Evolutionary conservation across 2,888 invertebrate genomes (phyloP), one percentile per base, ranked within the genome.

Genomic region (Candidula unifasciata): DNA sequence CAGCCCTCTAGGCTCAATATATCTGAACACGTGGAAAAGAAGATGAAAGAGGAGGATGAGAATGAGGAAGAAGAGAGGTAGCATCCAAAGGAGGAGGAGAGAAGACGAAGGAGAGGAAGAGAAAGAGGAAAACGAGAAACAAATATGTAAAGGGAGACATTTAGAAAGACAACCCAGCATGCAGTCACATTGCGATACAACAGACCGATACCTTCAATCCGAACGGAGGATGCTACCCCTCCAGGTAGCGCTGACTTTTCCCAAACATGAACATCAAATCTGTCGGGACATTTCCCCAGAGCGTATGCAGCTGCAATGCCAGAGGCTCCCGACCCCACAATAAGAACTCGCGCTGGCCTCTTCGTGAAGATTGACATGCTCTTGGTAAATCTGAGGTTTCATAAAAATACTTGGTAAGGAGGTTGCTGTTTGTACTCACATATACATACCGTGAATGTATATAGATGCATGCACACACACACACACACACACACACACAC

Each of bases 251-350:
- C 52, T 16, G 79, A 83, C 76, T 90, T 90, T 80, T 91, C 91
- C 90, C 91, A 91, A 0, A 91, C 84, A 27, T 90, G 88, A 0
- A 90, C 90, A 24, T 89, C 84, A 86, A 91, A 91, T 83, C 86
- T 89, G 52, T 90, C 89, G 3, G 88, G 86, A 76, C 88, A 83
- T 82, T 88, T 88, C 18, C 89, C 86, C n/a, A 91, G 85, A 57
- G 89, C 87, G 86, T 89, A 91, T 13, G 90, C 91, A 35, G 90
- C 90, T 3, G 90, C 89, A 16, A 89, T 87, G 8, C 89, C 90
- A 2, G 89, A 87, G 5, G 89, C 89, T n/a, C 89, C 90, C 16
- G 88, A 87, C 21, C 89, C 90, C n/a, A 89, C 85, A 0, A 89
- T 87, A 30, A 89, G 74, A 30, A 89, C 86, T 10, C 86, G 69